Conservation (phyloP, 2,113 vertebrate genomes). For the Oncorhynchus masou region DNA sequence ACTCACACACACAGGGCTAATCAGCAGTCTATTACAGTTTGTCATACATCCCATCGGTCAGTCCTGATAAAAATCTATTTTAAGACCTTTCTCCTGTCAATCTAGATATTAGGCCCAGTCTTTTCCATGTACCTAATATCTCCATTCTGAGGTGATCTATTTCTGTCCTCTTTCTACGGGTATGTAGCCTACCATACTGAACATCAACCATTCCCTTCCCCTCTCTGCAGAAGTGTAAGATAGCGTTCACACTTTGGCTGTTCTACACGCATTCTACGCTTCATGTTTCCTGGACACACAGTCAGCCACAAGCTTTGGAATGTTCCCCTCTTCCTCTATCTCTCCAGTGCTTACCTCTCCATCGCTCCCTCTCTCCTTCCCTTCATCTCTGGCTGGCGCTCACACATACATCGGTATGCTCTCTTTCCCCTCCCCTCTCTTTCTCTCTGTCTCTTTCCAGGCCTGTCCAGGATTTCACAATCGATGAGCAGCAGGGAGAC, state of each 20-base stretch:
- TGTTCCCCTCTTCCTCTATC: not conserved
- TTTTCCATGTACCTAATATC: no score
- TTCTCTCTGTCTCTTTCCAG: constrained; percentile 1
- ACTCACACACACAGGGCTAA: not conserved
- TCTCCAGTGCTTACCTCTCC: not conserved
- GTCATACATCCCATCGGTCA: not conserved
- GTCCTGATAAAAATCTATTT: not conserved
- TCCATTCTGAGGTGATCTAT: no score
- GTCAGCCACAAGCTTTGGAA: not conserved
- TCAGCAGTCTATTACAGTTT: not conserved
- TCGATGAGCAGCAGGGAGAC: constrained; percentile 48
- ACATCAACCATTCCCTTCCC: no score
- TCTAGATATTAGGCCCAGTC: no score
- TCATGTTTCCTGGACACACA: not conserved
- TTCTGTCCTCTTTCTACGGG: no score
- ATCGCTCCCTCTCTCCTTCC: constrained; percentile 8
- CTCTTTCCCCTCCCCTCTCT: not conserved
- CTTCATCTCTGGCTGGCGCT: not conserved
- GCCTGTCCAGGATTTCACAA: constrained; percentile 36
- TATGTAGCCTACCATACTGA: no score
- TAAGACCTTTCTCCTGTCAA: not conserved
- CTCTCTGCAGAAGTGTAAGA: not conserved
- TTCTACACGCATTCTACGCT: not conserved
- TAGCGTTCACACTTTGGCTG: not conserved
- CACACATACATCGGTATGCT: constrained; percentile 21